phyloP scores from a whole-genome alignment of 64 coral and sea anemone species.

The Montipora capricornis region DNA sequence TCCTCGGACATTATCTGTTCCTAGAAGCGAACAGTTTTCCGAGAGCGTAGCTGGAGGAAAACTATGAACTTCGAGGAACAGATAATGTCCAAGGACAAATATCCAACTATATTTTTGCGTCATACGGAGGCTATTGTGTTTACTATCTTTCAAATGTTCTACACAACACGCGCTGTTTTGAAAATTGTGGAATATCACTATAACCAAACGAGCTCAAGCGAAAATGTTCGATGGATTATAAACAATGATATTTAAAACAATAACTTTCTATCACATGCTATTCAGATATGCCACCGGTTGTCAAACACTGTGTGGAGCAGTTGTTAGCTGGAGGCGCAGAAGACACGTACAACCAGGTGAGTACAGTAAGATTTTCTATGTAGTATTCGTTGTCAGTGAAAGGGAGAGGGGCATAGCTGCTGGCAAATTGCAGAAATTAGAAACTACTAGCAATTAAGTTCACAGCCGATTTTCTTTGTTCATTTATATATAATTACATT shows the following conservation, averaged over 20 bases:
- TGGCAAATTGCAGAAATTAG: background rate
- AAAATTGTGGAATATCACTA: background rate
- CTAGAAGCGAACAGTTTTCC: too few species aligned
- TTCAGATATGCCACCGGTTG: background rate
- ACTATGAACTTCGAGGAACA: too few species aligned
- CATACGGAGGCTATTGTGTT: too few species aligned
- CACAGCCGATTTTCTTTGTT: background rate
- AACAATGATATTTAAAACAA: background rate
- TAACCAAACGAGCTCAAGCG: background rate
- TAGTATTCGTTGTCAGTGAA: slow-evolving; percentile 6
- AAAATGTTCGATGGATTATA: too few species aligned
- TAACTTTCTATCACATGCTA: background rate
- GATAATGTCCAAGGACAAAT: too few species aligned
- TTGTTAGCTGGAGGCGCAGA: background rate
- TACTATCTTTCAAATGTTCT: too few species aligned
- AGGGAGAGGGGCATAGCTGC: background rate
- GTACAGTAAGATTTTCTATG: background rate
- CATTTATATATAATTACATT: too few species aligned
- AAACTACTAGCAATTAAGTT: background rate
- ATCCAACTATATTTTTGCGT: too few species aligned
- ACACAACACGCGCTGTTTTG: too few species aligned
- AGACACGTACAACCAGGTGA: background rate
- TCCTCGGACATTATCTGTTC: too few species aligned
- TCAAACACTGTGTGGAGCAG: background rate
- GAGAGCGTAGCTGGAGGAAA: too few species aligned